Base-by-base conservation (phyloP, 2,888 invertebrate genomes). In the Carpatolechia fugitivella region DNA sequence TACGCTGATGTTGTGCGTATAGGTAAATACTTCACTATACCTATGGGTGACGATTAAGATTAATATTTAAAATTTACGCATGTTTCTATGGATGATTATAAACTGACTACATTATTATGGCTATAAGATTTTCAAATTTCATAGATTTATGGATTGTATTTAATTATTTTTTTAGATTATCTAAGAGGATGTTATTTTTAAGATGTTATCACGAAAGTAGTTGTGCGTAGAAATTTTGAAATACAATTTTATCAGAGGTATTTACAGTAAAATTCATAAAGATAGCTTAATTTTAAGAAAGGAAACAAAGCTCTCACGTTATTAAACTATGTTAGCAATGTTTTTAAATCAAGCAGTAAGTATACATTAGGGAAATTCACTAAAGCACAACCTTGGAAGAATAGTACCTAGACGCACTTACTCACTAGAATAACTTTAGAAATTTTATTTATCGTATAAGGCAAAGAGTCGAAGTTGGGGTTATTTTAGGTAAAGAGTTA, bases 321-420 rank as follows among this genome's bases (percentile, higher is more conserved):
- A 69, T 30, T 11, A 14, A 71, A 68, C 67, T 73, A 74, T 65
- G 65, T 66, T 72, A 74, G 70, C 70, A 62, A 70, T 69, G 70
- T 74, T 63, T 70, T 62, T 69, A 72, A 74, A 76, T 63, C 55
- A 73, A 70, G 59, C 68, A 35, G 52, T 38, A 72, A 70, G 74
- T 80, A 76, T 72, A 81, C 69, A 58, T 74, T 77, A 72, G 71
- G 81, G 80, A 78, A 86, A 82, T 80, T 86, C 85, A 86, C 87
- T 86, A 86, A 89, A 88, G 89, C 89, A 89, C 89, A 89, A 90
- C 89, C 89, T 82, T 89, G 87, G 89, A 89, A 88, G 87, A 90
- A 86, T 88, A 88, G 86, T 87, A 88, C 66, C 88, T 90, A 89
- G 78, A 85, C 73, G 86, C 82, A 70, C 87, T 89, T 90, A 89